phyloP scores from a whole-genome alignment of 2,797 vertebrate genomes.

The Champsocephalus gunnari region DNA sequence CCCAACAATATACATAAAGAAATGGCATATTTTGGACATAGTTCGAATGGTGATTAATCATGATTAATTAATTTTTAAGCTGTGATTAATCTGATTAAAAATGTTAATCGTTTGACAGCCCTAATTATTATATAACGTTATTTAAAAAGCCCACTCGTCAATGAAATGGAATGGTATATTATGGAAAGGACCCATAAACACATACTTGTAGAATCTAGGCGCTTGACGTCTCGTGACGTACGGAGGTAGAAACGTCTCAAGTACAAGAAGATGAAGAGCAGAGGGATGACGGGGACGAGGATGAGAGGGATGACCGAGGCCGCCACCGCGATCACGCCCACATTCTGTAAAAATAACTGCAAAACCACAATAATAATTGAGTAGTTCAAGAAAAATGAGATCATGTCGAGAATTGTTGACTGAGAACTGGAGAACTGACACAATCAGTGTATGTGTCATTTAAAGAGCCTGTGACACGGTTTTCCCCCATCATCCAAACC shows the following conservation, averaged over 20 bases:
- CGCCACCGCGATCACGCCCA: slow-evolving; percentile 86
- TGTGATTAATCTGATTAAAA: no score
- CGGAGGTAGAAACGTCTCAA: slow-evolving; percentile 86
- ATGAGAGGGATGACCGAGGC: slow-evolving; percentile 90
- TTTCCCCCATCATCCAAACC: no score
- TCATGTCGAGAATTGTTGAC: background rate
- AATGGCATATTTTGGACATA: no score
- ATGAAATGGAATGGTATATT: no score
- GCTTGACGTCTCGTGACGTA: slow-evolving; percentile 90
- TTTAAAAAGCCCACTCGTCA: background rate
- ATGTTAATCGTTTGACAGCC: no score
- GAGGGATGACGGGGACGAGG: slow-evolving; percentile 85
- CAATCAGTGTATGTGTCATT: background rate
- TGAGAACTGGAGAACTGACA: background rate
- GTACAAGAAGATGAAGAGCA: slow-evolving; percentile 86
- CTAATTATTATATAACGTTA: no score
- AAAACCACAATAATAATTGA: background rate
- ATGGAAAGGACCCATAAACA: background rate
- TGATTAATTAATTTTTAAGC: no score
- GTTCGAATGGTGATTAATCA: no score
- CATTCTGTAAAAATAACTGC: slow-evolving; percentile 59
- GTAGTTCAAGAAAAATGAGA: background rate
- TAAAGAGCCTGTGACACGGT: no score
- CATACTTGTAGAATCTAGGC: slow-evolving; percentile 89
- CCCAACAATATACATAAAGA: no score